Conservation (phyloP, 2,113 vertebrate species). For the Corvus moneduloides region DNA sequence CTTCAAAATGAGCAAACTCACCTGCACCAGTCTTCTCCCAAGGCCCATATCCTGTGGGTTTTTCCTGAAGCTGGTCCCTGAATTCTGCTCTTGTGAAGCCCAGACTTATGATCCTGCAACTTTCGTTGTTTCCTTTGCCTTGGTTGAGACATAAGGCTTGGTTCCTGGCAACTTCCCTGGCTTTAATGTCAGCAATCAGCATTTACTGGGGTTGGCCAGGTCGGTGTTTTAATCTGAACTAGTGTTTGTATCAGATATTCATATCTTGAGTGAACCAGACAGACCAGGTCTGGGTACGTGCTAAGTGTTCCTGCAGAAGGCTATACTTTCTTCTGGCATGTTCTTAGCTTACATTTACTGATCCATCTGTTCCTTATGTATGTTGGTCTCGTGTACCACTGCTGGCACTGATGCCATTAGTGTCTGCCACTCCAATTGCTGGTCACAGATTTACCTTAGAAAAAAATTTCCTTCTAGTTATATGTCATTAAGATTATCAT, state of each 20-base stretch:
- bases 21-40: not conserved
- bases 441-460: not conserved
- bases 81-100: not conserved
- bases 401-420: not conserved
- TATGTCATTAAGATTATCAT: not conserved
- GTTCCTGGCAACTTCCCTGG: not conserved
- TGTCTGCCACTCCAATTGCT: not conserved
- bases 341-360: not conserved
- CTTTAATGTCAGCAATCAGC: not conserved
- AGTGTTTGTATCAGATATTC: not conserved
- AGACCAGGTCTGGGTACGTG: not conserved
- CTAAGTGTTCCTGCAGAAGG: not conserved
- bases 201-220: not conserved
- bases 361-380: not conserved
- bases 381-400: not conserved
- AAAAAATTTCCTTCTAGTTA: not conserved
- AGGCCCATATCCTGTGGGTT: not conserved
- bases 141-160: not conserved
- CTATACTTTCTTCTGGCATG: not conserved
- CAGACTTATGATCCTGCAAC: fast-evolving
- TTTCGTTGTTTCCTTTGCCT: not conserved
- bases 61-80: not conserved
- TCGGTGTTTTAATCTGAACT: not conserved
- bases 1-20: not conserved
- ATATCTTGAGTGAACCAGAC: not conserved